Evolutionary conservation across 2,113 vertebrate species (phyloP).

Genomic region (Pseudopipra pipra): DNA sequence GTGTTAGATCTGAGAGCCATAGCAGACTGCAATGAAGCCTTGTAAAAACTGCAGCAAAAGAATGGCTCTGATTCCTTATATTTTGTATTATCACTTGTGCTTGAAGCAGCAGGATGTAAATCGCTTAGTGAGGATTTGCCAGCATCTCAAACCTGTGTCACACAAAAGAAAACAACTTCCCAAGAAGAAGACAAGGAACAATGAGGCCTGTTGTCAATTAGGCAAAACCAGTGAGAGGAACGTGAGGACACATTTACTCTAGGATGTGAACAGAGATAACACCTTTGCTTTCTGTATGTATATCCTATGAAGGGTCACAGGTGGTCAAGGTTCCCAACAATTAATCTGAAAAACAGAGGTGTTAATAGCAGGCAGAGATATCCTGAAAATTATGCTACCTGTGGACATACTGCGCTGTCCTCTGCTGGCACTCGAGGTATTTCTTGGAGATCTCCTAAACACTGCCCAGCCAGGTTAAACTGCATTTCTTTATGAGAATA

Average conservation of each 20-base stretch:
- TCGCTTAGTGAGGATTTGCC: neutral
- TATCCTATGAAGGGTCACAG: neutral
- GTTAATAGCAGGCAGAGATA: neutral
- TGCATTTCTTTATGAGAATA: neutral
- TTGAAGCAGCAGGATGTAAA: neutral
- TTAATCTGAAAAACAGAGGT: neutral
- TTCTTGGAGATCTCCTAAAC: neutral
- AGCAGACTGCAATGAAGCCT: neutral
- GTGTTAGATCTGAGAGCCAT: neutral
- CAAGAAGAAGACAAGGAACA: neutral
- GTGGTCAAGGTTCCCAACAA: neutral
- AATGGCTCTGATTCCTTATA: neutral
- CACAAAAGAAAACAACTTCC: neutral
- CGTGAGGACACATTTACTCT: neutral
- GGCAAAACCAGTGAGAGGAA: neutral
- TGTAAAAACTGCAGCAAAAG: neutral
- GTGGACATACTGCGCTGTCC: neutral
- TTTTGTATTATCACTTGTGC: neutral
- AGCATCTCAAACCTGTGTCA: neutral
- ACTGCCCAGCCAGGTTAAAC: neutral
- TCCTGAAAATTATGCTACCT: neutral
- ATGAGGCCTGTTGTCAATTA: neutral
- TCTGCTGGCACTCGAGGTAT: neutral
- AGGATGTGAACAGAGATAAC: neutral
- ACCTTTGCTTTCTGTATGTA: neutral